Base-by-base conservation (phyloP, 1,140 invertebrate species). In the Drosophila lacertosa region DNA sequence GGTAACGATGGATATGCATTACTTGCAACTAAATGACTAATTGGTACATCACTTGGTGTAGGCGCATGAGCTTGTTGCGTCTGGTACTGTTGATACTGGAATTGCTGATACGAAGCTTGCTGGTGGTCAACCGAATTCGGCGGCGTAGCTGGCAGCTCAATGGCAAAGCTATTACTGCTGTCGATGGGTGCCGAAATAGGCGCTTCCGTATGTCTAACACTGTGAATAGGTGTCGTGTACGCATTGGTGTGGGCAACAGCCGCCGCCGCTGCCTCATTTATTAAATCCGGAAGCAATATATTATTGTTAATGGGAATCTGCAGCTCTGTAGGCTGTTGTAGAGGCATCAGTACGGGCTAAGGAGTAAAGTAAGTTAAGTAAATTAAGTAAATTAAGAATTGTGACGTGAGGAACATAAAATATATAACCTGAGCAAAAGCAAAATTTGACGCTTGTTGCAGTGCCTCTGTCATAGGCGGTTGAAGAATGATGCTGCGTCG, bases 401-500 rank as follows among this genome's bases (percentile, higher is more conserved):
- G n/a, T n/a, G n/a, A n/a, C n/a, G n/a, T n/a, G n/a, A 24, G 9
- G 2, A 13, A 32, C 4, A 10, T 3, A 13, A 2, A 29, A 4
- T 16, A 22, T 16, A 40, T 54, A 11, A 88, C 82, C 74, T 88
- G 82, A 42, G 82, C 82, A 44, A 86, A 88, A 5, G 77, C 35
- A 55, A 86, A 88, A 16, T 48, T 88, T 26, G 82, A 70, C 0
- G 77, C 81, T 39, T 92, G 91, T 18, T 92, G 90, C 50, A 92
- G 76, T n/a, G 80, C 82, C 4, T 90, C 86, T 3, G 75, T 74
- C 13, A 73, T 55, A 0, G 92, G 92, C 2, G 92, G 93, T 80
- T 93, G 92, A 18, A 93, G 66, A 44, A 93, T 93, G 35, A 93
- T 93, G 74, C 92, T 93, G 13, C 91, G 91, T 66, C 91, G 86